Conservation (phyloP, 2,797 vertebrate genomes). For the Alcedo quadribrachys region DNA sequence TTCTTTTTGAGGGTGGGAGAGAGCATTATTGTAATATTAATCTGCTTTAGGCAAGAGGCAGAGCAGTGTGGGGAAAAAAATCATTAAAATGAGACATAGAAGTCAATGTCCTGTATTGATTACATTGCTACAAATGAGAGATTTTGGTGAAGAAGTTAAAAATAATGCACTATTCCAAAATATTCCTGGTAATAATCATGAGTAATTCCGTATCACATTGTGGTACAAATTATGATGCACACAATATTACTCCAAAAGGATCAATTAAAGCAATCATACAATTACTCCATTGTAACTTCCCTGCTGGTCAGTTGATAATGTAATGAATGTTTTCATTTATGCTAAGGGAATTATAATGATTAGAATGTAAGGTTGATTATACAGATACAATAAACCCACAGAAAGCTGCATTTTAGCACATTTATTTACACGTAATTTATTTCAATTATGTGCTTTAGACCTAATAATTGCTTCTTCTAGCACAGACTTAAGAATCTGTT, state of each 20-base stretch:
- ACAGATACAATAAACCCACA: background rate
- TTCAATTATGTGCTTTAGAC: background rate
- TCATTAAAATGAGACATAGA: background rate
- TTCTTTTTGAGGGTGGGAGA: background rate
- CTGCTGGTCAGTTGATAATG: background rate
- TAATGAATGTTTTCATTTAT: constrained; percentile 19
- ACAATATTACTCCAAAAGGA: background rate
- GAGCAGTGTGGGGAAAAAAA: background rate
- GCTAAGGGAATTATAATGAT: background rate
- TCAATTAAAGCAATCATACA: constrained; percentile 16
- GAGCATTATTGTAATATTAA: background rate
- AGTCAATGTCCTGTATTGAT: background rate
- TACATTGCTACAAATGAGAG: background rate
- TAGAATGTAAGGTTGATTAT: background rate
- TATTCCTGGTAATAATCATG: background rate
- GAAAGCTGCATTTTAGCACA: background rate
- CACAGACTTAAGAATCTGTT: background rate
- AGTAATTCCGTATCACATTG: background rate
- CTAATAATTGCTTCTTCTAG: background rate
- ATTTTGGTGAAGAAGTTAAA: background rate
- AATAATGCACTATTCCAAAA: background rate
- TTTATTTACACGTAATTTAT: background rate
- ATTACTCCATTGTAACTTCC: background rate
- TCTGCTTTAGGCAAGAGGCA: background rate
- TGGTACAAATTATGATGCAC: background rate